A percentile compares a stretch with the other conserved stretches of the same genome.
phyloP scores from a whole-genome alignment of 1,140 invertebrate genomes.

The Megalopta genalis region DNA sequence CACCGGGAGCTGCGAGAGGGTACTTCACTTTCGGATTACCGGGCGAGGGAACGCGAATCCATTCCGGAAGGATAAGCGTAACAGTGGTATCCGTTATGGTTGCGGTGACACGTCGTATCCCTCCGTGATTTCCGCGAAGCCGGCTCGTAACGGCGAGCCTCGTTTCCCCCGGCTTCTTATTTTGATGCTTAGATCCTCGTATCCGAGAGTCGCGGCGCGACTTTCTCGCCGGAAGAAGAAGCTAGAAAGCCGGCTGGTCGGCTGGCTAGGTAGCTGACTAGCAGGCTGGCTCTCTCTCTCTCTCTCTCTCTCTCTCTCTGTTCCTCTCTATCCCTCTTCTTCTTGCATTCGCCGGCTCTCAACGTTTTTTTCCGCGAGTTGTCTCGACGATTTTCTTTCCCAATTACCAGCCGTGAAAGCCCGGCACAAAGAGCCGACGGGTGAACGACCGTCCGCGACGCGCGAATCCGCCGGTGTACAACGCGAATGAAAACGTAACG shows the following conservation, averaged over 20 bases:
- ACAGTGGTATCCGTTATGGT: background rate
- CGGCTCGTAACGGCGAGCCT: background rate
- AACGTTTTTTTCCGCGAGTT: background rate
- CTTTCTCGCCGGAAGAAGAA: background rate
- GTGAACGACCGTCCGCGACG: constrained; percentile 36
- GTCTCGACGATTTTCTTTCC: constrained; percentile 13
- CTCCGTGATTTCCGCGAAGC: background rate
- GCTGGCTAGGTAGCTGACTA: too few species aligned
- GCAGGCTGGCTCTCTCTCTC: too few species aligned
- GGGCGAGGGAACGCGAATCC: background rate
- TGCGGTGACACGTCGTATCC: background rate
- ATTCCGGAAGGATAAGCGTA: background rate
- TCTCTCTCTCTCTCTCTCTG: too few species aligned
- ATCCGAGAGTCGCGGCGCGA: background rate
- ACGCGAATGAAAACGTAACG: constrained; percentile 39
- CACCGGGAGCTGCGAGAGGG: background rate
- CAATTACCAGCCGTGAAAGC: constrained; percentile 33
- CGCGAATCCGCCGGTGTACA: constrained; percentile 4
- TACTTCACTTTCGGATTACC: background rate
- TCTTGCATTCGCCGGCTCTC: background rate
- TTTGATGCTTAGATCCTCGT: background rate
- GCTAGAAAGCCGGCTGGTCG: too few species aligned
- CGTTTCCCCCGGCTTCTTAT: background rate
- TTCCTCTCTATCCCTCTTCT: too few species aligned
- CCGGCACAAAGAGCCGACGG: constrained; percentile 12